A percentile compares a stretch with the other conserved stretches of the same genome.
phyloP scores from a whole-genome alignment of 2,888 invertebrate species.

The Nudaria mundana region DNA sequence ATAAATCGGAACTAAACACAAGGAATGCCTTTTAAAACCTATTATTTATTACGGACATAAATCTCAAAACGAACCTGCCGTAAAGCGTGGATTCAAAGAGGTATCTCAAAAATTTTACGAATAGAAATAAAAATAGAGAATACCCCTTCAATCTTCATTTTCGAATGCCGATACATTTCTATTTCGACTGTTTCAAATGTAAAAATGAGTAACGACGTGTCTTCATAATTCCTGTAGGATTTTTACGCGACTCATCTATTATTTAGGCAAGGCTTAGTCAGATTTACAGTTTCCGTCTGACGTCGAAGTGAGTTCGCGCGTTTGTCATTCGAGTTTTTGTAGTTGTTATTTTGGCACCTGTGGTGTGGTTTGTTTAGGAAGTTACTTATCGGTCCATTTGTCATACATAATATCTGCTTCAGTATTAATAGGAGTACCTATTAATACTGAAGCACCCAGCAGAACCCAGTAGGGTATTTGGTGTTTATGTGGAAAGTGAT shows the following conservation, averaged over 20 bases:
- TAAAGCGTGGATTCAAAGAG: slow-evolving; percentile 12
- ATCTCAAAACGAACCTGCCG: slow-evolving; percentile 25
- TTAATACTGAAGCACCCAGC: no score
- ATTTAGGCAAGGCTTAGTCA: slow-evolving; percentile 64
- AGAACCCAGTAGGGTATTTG: no score
- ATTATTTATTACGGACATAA: slow-evolving; percentile 29
- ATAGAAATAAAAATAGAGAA: slow-evolving; percentile 23
- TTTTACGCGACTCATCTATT: slow-evolving; percentile 65
- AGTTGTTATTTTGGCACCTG: slow-evolving; percentile 28
- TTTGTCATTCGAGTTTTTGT: slow-evolving; percentile 36
- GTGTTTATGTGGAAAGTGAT: no score
- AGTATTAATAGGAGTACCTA: not conserved
- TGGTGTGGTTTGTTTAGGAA: slow-evolving; percentile 6
- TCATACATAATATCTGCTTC: slow-evolving; percentile 1
- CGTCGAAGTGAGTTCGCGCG: slow-evolving; percentile 30
- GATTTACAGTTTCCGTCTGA: slow-evolving; percentile 64
- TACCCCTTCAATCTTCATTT: slow-evolving; percentile 33
- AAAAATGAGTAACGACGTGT: slow-evolving; percentile 60
- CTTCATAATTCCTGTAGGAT: slow-evolving; percentile 58
- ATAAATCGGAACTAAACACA: slow-evolving; percentile 22
- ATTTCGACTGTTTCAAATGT: slow-evolving; percentile 52
- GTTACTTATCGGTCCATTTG: slow-evolving; percentile 7
- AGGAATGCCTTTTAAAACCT: slow-evolving; percentile 15
- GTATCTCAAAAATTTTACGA: slow-evolving; percentile 20
- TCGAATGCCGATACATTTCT: slow-evolving; percentile 40